These are phyloP conservation scores for Sceloporus tristichus DNA, from an alignment of 2,113 vertebrate species.

Conservation along the genomic window DNA sequence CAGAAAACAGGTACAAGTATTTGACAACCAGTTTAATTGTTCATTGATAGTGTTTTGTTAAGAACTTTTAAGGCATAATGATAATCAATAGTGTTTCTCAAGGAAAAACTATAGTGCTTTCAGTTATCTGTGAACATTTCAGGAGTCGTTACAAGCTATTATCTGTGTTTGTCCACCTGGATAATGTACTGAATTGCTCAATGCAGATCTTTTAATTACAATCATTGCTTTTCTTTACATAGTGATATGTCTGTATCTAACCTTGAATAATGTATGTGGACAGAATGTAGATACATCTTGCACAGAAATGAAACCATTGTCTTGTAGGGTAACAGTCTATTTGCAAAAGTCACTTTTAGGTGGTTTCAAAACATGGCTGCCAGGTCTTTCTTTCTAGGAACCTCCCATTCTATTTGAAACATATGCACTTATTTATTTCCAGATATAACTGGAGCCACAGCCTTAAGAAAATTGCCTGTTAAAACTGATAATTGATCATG, in stretches of 20 bases:
- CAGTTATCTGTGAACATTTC: constrained; percentile 18
- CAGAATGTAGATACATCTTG: constrained; percentile 50
- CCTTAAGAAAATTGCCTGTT: background rate
- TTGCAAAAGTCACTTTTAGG: background rate
- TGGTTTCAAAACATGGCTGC: background rate
- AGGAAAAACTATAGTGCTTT: background rate
- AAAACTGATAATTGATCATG: background rate
- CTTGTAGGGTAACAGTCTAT: constrained; percentile 1
- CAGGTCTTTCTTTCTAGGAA: background rate
- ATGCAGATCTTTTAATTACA: constrained; percentile 38
- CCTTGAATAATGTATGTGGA: constrained; percentile 37
- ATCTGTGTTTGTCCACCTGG: background rate
- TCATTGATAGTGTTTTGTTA: constrained; percentile 4
- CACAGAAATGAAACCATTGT: constrained; percentile 6
- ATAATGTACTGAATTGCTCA: constrained; percentile 38
- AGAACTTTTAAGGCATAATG: background rate
- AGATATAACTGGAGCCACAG: background rate
- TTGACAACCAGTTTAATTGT: constrained; percentile 20
- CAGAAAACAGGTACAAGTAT: background rate
- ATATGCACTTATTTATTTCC: background rate
- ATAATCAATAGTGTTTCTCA: constrained; percentile 18
- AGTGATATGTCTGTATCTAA: background rate
- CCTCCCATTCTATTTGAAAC: background rate
- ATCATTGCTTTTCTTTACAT: background rate
- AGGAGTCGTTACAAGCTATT: constrained; percentile 29